Evolutionary conservation across 2,797 vertebrate genomes (phyloP), one percentile per base, ranked within the genome.

Genomic region (Acipenser oxyrinchus): DNA sequence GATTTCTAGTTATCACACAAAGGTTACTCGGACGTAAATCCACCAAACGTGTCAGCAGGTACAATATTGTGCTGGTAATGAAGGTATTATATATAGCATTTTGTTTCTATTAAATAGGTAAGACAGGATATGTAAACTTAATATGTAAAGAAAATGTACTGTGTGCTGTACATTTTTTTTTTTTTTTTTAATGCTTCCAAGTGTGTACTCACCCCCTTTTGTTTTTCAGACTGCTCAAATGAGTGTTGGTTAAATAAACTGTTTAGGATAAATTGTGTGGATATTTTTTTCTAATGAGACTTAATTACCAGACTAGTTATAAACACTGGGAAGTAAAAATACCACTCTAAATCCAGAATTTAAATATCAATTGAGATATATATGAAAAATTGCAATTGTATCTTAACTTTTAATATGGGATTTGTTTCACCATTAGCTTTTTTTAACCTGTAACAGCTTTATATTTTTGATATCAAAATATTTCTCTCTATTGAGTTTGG

Each of bases 231-330:
- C 3, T 6, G 55, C 55, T 58, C 11, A n/a, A 11, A 58, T 58
- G 10, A 58, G 55, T 58, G 55, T 58, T 58, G 55, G 12, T 13
- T n/a, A 58, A 58, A 58, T 58, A 58, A 58, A 58, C 55, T 58
- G 12, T 58, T 58, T 11, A 2, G 15, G 12, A 58, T n/a, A 58
- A 13, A 58, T 7, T 58, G 10, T 7, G 7, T 7, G 55, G 55
- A 7, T 58, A 13, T 1, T n/a, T 10, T 58, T 58, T 58, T 58
- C 15, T 58, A 58, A 58, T 58, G 12, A 11, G 12, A 6, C 55
- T n/a, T n/a, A 7, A 7, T n/a, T 11, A 13, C 55, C 55, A 15
- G 7, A 11, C 7, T 11, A n/a, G 11, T 11, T 58, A 58, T 13
- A 58, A 58, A n/a, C 55, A 58, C 6, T 12, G 15, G 15, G 55